phyloP scores from a whole-genome alignment of 2,113 vertebrate species.

The Ceratotherium simum region DNA sequence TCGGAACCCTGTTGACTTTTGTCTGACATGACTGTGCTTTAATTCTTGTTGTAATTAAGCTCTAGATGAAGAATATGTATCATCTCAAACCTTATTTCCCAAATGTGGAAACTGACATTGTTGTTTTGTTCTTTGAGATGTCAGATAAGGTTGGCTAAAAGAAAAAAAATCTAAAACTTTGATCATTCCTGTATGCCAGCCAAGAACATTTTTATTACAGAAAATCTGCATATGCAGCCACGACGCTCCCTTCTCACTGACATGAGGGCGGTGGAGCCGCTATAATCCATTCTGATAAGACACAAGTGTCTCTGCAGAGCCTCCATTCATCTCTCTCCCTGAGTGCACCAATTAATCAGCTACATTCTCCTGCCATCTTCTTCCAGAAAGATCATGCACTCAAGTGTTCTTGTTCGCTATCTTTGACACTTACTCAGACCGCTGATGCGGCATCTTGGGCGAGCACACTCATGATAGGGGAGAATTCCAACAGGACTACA shows the following conservation, averaged over 20 bases:
- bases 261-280: too few species aligned
- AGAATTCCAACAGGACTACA: not conserved
- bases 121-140: conserved; percentile 13
- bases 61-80: not conserved
- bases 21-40: not conserved
- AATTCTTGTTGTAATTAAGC: conserved; percentile 44
- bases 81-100: conserved; percentile 9
- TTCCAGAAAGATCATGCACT: not conserved
- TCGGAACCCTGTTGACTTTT: not conserved
- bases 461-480: not conserved
- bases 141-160: not conserved
- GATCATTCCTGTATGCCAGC: not conserved
- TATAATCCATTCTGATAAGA: not conserved
- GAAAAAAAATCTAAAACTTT: not conserved
- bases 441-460: not conserved
- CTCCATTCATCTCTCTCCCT: not conserved
- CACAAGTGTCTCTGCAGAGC: not conserved
- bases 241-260: not conserved
- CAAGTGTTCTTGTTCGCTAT: not conserved
- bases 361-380: not conserved
- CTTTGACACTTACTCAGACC: not conserved
- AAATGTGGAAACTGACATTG: not conserved
- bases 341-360: not conserved
- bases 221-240: not conserved
- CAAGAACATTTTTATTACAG: not conserved